A percentile compares a stretch with the other conserved stretches of the same genome.
Conservation (phyloP, 2,113 vertebrate species). For the Nanger granti region DNA sequence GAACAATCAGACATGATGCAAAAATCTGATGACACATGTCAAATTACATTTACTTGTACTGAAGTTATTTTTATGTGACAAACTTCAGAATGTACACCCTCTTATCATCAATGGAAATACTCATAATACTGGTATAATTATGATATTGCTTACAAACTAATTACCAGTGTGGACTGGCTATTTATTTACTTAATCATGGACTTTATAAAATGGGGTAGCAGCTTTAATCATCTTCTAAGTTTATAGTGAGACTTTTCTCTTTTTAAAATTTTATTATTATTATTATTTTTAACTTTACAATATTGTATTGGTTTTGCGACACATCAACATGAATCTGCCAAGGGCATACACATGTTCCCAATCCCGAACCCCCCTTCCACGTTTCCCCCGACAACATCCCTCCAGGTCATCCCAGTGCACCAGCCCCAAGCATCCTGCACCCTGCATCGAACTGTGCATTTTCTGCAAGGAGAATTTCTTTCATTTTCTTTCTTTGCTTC, state of each 20-base stretch:
- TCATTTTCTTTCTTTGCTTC: background rate
- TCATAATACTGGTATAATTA: background rate
- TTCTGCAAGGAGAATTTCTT: background rate
- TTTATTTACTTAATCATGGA: background rate
- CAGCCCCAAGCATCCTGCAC: no score
- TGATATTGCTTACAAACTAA: background rate
- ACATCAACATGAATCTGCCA: no score
- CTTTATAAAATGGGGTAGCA: background rate
- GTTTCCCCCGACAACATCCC: accelerated
- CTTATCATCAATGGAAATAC: background rate
- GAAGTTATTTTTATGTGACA: background rate
- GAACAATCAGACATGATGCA: background rate
- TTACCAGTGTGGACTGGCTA: background rate
- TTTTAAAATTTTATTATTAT: no score
- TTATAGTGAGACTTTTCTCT: background rate
- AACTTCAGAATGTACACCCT: background rate
- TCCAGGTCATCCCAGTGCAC: no score
- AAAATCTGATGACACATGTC: background rate
- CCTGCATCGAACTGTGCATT: background rate
- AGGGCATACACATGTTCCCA: no score
- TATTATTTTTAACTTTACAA: no score
- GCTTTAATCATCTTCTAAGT: background rate
- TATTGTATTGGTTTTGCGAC: no score
- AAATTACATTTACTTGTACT: background rate
- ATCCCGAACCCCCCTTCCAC: no score